These are phyloP conservation scores for Gastrophysa polygoni DNA, from an alignment of 2,888 invertebrate genomes.

Conservation along the genomic window DNA sequence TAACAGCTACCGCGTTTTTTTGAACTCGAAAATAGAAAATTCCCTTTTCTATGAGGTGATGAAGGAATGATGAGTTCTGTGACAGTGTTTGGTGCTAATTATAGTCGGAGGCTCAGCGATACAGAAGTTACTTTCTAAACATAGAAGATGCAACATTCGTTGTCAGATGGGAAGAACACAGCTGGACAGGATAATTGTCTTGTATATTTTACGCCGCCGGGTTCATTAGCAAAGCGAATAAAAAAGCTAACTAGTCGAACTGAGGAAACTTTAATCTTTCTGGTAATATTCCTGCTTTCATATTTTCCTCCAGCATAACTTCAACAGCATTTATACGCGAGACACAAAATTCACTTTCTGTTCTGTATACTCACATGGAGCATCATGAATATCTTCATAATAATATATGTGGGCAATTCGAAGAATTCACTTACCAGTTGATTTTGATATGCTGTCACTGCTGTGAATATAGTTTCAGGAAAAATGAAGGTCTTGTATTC, in stretches of 20 bases:
- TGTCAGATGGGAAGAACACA: slow-evolving; percentile 1
- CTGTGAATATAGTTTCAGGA: slow-evolving; percentile 83
- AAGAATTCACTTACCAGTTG: slow-evolving; percentile 71
- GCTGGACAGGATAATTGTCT: slow-evolving; percentile 20
- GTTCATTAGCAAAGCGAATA: slow-evolving; percentile 8
- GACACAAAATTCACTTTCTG: too few species aligned
- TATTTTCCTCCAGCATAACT: too few species aligned
- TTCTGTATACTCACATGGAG: too few species aligned
- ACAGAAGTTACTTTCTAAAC: slow-evolving; percentile 16
- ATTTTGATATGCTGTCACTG: slow-evolving; percentile 87
- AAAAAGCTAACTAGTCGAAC: background rate
- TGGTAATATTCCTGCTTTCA: too few species aligned
- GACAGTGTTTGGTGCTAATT: slow-evolving; percentile 36
- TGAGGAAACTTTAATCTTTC: too few species aligned
- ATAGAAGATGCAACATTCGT: slow-evolving; percentile 9
- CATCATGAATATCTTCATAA: background rate
- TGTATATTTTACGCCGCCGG: slow-evolving; percentile 12
- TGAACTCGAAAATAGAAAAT: slow-evolving; percentile 47
- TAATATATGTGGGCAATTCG: background rate
- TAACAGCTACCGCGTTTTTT: slow-evolving; percentile 45
- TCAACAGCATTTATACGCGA: too few species aligned
- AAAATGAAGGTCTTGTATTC: slow-evolving; percentile 80
- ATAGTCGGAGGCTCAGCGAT: slow-evolving; percentile 25
- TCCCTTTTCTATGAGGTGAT: slow-evolving; percentile 44
- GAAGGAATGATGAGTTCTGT: slow-evolving; percentile 48